Percentiles rank a stretch among this genome's conserved stretches.
phyloP scores from a whole-genome alignment of 2,888 invertebrate species.

The Azorinus chamasolen region DNA sequence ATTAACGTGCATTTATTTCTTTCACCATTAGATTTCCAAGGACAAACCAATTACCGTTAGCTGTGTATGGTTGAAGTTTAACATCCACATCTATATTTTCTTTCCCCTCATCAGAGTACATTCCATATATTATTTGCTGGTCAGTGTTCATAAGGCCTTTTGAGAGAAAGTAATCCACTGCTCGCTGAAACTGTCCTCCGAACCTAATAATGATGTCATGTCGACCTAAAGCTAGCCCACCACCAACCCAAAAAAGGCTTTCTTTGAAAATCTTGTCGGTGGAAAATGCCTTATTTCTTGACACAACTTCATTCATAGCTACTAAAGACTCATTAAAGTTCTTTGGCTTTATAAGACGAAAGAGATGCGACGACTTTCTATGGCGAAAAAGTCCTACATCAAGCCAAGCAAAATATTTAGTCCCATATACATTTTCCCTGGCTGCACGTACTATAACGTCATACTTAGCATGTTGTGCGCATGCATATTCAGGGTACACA shows the following conservation, averaged over 20 bases:
- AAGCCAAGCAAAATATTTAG: constrained; percentile 70
- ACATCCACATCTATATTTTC: constrained; percentile 38
- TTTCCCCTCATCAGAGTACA: constrained; percentile 45
- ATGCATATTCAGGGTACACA: constrained; percentile 70
- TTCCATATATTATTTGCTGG: constrained; percentile 58
- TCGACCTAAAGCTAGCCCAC: constrained; percentile 53
- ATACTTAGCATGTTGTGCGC: constrained; percentile 73
- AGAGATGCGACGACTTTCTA: constrained; percentile 29
- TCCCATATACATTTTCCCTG: constrained; percentile 48
- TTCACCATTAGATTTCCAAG: constrained; percentile 44
- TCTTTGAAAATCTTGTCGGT: constrained; percentile 47
- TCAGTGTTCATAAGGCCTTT: constrained; percentile 52
- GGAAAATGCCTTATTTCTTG: constrained; percentile 2
- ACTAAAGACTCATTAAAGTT: constrained; percentile 42
- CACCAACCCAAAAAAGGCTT: constrained; percentile 66
- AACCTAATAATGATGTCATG: constrained; percentile 30
- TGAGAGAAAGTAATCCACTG: constrained; percentile 50
- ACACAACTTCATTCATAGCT: constrained; percentile 29
- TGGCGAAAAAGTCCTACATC: constrained; percentile 75
- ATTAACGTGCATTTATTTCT: too few species aligned
- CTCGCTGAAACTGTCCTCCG: constrained; percentile 38
- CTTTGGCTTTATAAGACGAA: constrained; percentile 36
- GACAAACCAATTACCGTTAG: constrained; percentile 47
- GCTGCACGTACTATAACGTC: constrained; percentile 61
- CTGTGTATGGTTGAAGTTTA: constrained; percentile 41